phyloP scores from a whole-genome alignment of 2,888 invertebrate species.

The Cosmorhoe ocellata region DNA sequence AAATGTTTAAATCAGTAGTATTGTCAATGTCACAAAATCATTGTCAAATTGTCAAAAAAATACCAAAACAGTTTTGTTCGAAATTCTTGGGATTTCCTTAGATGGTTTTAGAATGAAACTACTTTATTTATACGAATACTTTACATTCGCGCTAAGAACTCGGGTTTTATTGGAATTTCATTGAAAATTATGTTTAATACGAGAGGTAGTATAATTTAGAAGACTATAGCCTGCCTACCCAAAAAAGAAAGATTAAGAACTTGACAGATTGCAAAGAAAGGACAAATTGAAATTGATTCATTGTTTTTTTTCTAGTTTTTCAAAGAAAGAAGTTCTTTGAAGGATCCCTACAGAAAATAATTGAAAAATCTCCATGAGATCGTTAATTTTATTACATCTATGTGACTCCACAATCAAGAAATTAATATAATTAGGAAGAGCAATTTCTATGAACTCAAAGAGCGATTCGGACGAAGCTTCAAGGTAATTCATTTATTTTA shows the following conservation, averaged over 20 bases:
- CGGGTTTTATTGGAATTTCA: too few species aligned
- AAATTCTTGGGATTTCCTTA: too few species aligned
- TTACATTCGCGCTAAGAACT: too few species aligned
- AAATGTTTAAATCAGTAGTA: too few species aligned
- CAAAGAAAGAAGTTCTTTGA: slow-evolving; percentile 4
- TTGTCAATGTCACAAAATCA: too few species aligned
- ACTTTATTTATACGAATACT: too few species aligned
- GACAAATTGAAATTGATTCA: slow-evolving; percentile 1
- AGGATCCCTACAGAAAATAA: neutral
- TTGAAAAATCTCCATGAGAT: slow-evolving; percentile 48
- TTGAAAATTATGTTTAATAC: too few species aligned
- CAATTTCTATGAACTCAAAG: slow-evolving; percentile 81
- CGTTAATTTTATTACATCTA: slow-evolving; percentile 49
- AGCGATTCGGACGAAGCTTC: slow-evolving; percentile 82
- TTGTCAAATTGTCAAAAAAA: too few species aligned
- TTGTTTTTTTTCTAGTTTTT: slow-evolving; percentile 58
- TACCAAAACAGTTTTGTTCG: too few species aligned
- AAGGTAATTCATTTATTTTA: slow-evolving; percentile 65
- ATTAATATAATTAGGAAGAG: slow-evolving; percentile 57
- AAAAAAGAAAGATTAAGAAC: slow-evolving; percentile 51
- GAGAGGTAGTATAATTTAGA: too few species aligned
- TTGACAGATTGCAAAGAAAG: slow-evolving; percentile 29
- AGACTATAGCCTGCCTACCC: too few species aligned
- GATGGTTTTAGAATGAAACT: too few species aligned
- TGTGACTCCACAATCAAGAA: slow-evolving; percentile 52